A percentile compares a stretch with the other conserved stretches of the same genome.
phyloP scores from a whole-genome alignment of 2,888 invertebrate genomes.

The Noctua janthe region DNA sequence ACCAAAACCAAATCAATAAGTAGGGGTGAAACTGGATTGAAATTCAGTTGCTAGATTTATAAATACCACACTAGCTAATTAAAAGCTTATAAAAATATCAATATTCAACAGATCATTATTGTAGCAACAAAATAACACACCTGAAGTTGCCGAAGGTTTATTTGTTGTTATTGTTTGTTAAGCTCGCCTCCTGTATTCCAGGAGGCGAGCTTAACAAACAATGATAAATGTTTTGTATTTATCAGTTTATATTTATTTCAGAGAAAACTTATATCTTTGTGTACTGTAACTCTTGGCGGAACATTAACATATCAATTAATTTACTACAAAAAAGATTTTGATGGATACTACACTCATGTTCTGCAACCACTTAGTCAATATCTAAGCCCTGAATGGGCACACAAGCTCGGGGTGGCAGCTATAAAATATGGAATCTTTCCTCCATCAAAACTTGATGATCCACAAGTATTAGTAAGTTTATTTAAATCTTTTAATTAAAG shows the following conservation, averaged over 20 bases:
- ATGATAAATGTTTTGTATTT: background rate
- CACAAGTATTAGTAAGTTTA: constrained; percentile 91
- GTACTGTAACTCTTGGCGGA: constrained; percentile 92
- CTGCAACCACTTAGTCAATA: constrained; percentile 93
- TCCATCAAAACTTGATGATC: constrained; percentile 90
- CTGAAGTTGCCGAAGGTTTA: background rate
- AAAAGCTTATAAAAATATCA: background rate
- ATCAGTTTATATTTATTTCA: constrained; percentile 76
- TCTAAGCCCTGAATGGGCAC: constrained; percentile 95
- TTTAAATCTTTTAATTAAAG: background rate
- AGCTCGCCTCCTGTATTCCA: background rate
- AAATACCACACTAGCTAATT: background rate
- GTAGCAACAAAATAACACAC: background rate
- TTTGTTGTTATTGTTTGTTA: too few relatives aligned
- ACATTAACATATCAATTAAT: constrained; percentile 92
- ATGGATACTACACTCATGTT: constrained; percentile 93
- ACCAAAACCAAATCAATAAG: background rate
- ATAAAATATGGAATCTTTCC: constrained; percentile 95
- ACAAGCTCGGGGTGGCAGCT: constrained; percentile 93
- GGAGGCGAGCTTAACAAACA: background rate
- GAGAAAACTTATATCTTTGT: constrained; percentile 93
- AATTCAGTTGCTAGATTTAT: background rate
- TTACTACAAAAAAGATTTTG: constrained; percentile 93
- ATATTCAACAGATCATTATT: background rate
- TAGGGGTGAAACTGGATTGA: background rate